Evolutionary conservation across 1,140 invertebrate species (phyloP).

Genomic region (Agrypnia vestita): DNA sequence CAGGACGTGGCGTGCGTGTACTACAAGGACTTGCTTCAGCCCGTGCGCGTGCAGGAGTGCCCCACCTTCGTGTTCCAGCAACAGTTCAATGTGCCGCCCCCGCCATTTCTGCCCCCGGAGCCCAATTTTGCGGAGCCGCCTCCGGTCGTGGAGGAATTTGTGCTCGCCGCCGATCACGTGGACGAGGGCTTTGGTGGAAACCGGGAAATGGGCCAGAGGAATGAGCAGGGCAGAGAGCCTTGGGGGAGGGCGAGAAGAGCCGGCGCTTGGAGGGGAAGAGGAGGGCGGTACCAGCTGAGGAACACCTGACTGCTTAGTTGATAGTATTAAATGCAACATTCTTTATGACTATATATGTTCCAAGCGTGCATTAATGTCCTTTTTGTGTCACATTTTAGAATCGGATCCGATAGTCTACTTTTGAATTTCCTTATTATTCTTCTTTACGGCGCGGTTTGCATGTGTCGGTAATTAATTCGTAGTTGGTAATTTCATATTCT

Average conservation of each 20-base stretch:
- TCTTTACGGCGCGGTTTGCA: neutral
- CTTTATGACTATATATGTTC: neutral
- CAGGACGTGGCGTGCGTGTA: too few relatives aligned
- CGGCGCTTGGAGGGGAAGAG: neutral
- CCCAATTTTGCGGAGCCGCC: conserved; percentile 12
- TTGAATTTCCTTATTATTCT: neutral
- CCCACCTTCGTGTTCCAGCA: conserved; percentile 1
- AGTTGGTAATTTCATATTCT: neutral
- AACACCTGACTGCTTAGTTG: conserved; percentile 8
- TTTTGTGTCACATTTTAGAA: too few relatives aligned
- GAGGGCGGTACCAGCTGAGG: neutral
- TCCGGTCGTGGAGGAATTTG: neutral
- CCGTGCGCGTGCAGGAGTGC: conserved; percentile 1
- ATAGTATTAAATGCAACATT: conserved; percentile 14
- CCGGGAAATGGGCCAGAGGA: too few relatives aligned
- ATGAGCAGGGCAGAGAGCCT: neutral
- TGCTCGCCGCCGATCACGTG: neutral
- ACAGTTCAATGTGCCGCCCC: neutral
- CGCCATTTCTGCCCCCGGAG: neutral
- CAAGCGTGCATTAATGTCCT: neutral
- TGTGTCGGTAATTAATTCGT: conserved; percentile 3
- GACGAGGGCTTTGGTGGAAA: neutral
- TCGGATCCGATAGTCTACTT: neutral
- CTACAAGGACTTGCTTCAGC: neutral
- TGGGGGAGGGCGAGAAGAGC: neutral